Percentiles rank a stretch among this genome's conserved stretches.
Conservation (phyloP, 64 coral and sea anemone genomes). For the Porites australiensis region DNA sequence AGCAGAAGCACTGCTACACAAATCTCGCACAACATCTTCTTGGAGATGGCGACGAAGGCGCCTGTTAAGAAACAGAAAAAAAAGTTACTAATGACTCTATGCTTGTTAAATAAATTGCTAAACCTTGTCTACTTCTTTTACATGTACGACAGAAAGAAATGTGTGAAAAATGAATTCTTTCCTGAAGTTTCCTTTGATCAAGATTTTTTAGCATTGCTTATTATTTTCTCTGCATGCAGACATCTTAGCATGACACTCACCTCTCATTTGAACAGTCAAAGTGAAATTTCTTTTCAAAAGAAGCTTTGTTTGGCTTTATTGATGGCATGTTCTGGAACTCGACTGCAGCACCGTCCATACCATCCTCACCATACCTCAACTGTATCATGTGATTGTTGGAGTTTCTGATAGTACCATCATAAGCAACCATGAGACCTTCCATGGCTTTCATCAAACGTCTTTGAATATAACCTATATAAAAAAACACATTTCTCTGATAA, state of each 20-base stretch:
- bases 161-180: too few relatives aligned
- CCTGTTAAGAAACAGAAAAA: conserved; percentile 45
- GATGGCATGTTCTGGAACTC: conserved; percentile 99
- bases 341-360: conserved; percentile 88
- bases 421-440: conserved; percentile 95
- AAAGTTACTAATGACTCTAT: background rate
- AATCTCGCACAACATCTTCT: conserved; percentile 93
- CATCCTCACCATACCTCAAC: conserved; percentile 97
- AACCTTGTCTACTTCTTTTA: too few relatives aligned
- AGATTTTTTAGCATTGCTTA: too few relatives aligned
- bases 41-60: conserved; percentile 86
- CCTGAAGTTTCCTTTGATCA: too few relatives aligned
- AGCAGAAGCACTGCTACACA: conserved; percentile 87
- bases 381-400: conserved; percentile 99
- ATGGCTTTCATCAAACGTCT: conserved; percentile 99
- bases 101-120: too few relatives aligned
- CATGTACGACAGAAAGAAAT: too few relatives aligned
- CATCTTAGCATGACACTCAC: conserved; percentile 17
- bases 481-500: background rate
- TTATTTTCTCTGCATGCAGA: background rate
- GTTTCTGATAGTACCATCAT: conserved; percentile 97
- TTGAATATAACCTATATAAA: conserved; percentile 90
- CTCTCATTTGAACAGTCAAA: conserved; percentile 94
- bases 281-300: conserved; percentile 97
- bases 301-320: conserved; percentile 78